Conservation (phyloP, 1,140 invertebrate genomes). For the Trigoniulus corallinus region DNA sequence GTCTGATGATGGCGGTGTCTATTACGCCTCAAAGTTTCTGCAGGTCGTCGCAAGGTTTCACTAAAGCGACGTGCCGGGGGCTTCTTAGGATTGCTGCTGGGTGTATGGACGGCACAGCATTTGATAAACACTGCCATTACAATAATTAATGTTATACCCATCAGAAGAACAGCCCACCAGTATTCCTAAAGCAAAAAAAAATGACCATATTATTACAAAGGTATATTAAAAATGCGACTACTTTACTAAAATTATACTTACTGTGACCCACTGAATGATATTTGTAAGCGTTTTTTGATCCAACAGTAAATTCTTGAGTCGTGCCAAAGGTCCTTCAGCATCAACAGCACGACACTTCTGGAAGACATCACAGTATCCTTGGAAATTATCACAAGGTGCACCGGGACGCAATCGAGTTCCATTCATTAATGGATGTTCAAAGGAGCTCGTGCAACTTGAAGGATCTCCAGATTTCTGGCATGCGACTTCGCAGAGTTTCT, state of each 20-base stretch:
- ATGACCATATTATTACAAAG: neutral
- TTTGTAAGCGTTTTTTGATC: slow-evolving; percentile 73
- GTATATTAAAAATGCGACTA: neutral
- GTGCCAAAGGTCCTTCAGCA: slow-evolving; percentile 89
- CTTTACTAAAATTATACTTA: too few species aligned
- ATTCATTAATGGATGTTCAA: slow-evolving; percentile 41
- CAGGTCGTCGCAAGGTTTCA: slow-evolving; percentile 70
- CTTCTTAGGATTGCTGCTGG: slow-evolving; percentile 89
- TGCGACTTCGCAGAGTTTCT: slow-evolving; percentile 87
- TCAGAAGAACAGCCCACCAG: slow-evolving; percentile 92
- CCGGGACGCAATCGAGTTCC: slow-evolving; percentile 81
- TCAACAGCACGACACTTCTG: slow-evolving; percentile 93
- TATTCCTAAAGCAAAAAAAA: slow-evolving; percentile 44
- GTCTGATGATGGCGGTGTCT: slow-evolving; percentile 8
- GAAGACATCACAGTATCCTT: slow-evolving; percentile 98
- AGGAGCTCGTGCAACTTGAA: slow-evolving; percentile 64
- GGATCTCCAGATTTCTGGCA: slow-evolving; percentile 68
- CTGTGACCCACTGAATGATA: slow-evolving; percentile 73
- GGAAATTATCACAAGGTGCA: slow-evolving; percentile 44
- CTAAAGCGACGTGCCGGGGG: slow-evolving; percentile 65
- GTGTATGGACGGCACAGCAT: slow-evolving; percentile 97
- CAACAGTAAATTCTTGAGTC: slow-evolving; percentile 90
- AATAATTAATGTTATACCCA: slow-evolving; percentile 76
- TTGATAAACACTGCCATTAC: slow-evolving; percentile 99
- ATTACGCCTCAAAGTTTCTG: slow-evolving; percentile 70